Evolutionary conservation across 2,888 invertebrate species (phyloP), one percentile per base, ranked within the genome.

Genomic region (Rutpela maculata): DNA sequence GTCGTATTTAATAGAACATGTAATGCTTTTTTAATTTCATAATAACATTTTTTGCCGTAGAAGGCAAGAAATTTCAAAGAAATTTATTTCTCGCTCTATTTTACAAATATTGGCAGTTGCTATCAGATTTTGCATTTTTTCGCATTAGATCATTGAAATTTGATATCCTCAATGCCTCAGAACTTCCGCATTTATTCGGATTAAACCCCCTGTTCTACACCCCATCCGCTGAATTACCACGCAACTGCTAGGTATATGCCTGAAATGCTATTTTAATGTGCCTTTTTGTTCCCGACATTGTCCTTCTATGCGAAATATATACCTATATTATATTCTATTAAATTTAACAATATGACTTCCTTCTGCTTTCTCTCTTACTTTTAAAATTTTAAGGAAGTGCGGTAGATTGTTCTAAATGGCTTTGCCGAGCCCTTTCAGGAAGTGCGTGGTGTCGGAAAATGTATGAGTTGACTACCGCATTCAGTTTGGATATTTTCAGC

Each of bases 341-440:
- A 65, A 57, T 71, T 70, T 66, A 66, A 75, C 66, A 75, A 71
- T 75, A 65, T 71, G 66, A 62, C 66, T 65, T 57, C 26, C 66
- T 66, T 70, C 31, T 56, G 19, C 63, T 66, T 66, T 70, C 66
- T 65, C 66, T 22, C 18, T 18, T 31, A 18, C 71, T 50, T 65
- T 57, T 57, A 59, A 57, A 70, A 60, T 66, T 65, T 75, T 63
- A 22, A 19, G 56, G 38, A 63, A 19, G 57, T 35, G 65, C 19
- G 17, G 70, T 26, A 55, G 71, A 75, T 63, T 63, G 66, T 57
- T 57, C 43, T 59, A 75, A 75, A 66, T 57, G 66, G 22, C 38
- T 74, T 19, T 26, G 10, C 50, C 67, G 19, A 55, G 67, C 55
- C 18, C 26, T 55, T 31, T 18, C 55, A 55, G 67, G 67, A 67